Conservation (phyloP, 2,113 vertebrate genomes). For the Leucosticte australis region DNA sequence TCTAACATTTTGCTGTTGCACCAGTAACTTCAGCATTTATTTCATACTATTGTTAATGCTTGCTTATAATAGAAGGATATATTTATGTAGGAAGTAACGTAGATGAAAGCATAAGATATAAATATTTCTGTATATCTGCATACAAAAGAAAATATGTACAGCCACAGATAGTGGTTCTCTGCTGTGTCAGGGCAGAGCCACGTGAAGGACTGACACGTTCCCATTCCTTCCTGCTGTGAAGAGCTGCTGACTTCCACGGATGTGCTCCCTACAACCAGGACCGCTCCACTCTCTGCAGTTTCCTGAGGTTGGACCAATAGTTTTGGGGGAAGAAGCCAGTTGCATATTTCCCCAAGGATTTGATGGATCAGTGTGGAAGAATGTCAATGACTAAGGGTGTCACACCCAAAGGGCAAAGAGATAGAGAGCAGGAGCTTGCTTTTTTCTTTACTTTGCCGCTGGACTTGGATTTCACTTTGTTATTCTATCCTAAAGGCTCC, state of each 20-base stretch:
- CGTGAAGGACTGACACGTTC: not conserved
- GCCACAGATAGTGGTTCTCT: constrained; percentile 89
- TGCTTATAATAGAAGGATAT: constrained; percentile 69
- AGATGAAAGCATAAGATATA: constrained; percentile 77
- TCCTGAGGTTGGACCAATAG: not conserved
- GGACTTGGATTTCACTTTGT: not conserved
- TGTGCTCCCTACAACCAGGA: constrained; percentile 38
- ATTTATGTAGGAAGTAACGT: constrained; percentile 68
- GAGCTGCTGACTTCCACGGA: constrained; percentile 54
- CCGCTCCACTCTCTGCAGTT: rapidly evolving
- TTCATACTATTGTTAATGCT: constrained; percentile 69
- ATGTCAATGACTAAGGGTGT: not conserved
- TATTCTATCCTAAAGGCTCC: not conserved
- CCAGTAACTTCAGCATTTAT: constrained; percentile 68
- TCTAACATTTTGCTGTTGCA: not conserved
- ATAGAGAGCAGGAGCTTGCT: not conserved
- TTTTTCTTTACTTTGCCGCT: not conserved
- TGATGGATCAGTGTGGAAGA: not conserved
- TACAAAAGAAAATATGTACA: constrained; percentile 93
- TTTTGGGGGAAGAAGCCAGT: not conserved
- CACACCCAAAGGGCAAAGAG: not conserved
- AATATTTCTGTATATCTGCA: constrained; percentile 93
- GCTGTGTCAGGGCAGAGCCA: constrained; percentile 61
- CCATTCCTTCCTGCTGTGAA: constrained; percentile 59
- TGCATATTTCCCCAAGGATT: not conserved